Percentiles rank a stretch among this genome's conserved stretches.
These are phyloP conservation scores for Hydropsyche tenuis DNA, from an alignment of 1,140 invertebrate genomes.

Conservation along the genomic window DNA sequence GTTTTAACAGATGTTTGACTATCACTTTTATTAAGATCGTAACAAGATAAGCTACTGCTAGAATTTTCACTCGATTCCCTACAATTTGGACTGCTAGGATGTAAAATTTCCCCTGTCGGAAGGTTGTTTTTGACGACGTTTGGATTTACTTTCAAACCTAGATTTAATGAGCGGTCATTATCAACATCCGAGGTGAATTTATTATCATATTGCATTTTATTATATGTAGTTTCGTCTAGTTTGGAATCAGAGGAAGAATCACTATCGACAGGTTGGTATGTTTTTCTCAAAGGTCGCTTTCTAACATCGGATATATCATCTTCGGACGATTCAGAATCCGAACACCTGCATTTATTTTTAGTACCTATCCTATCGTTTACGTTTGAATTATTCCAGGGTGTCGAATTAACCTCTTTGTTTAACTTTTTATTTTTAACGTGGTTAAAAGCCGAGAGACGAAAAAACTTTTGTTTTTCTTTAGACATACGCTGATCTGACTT, in stretches of 20 bases:
- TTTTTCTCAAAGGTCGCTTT: background rate
- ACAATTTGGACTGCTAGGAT: conserved; percentile 14
- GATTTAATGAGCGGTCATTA: background rate
- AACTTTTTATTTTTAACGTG: conserved; percentile 56
- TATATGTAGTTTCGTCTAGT: background rate
- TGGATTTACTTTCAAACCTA: conserved; percentile 12
- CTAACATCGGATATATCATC: conserved; percentile 3
- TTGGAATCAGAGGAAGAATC: background rate
- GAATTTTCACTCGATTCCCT: conserved; percentile 17
- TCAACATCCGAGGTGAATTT: background rate
- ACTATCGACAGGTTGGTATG: background rate
- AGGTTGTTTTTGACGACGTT: conserved; percentile 34
- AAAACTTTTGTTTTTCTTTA: conserved; percentile 86
- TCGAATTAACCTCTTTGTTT: conserved; percentile 41
- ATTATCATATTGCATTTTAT: background rate
- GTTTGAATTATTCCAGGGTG: conserved; percentile 46
- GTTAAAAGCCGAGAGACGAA: conserved; percentile 78
- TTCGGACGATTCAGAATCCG: conserved; percentile 53
- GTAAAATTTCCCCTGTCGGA: conserved; percentile 37
- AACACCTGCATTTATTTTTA: conserved; percentile 36
- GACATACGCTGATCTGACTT: conserved; percentile 76
- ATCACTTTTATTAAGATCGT: conserved; percentile 49
- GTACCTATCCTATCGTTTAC: conserved; percentile 48
- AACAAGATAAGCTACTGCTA: conserved; percentile 4
- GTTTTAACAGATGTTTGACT: conserved; percentile 52